A percentile compares a stretch with the other conserved stretches of the same genome.
Conservation (phyloP, 2,797 vertebrate genomes). For the Iguana delicatissima region DNA sequence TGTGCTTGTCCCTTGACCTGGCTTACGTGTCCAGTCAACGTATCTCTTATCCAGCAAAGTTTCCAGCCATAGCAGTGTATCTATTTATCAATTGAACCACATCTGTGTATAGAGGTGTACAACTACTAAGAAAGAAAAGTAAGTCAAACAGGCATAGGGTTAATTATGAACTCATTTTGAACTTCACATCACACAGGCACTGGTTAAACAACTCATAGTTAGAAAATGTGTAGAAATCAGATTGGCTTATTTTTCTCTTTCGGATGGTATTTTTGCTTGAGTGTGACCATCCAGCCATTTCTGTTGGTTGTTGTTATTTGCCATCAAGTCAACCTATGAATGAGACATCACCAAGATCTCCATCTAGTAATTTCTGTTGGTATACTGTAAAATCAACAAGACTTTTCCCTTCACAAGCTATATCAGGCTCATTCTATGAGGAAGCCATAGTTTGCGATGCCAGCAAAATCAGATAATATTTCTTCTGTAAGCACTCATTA, state of each 20-base stretch:
- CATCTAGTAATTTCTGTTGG: constrained; percentile 68
- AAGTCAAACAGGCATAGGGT: no score
- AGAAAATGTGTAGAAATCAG: constrained; percentile 40
- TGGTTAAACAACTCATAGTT: not conserved
- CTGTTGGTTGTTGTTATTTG: no score
- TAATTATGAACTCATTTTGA: no score
- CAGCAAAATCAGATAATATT: constrained; percentile 51
- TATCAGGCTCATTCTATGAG: constrained; percentile 60
- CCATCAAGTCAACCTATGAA: no score
- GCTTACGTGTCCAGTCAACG: no score
- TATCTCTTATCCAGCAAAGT: no score
- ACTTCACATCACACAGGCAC: constrained; percentile 20
- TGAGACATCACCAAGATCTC: no score
- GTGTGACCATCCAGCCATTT: constrained; percentile 56
- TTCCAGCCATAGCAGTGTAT: no score
- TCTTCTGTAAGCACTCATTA: constrained; percentile 58
- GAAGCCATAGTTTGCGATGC: constrained; percentile 67
- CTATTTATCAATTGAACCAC: no score
- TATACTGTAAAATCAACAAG: constrained; percentile 65
- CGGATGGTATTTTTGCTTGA: constrained; percentile 64
- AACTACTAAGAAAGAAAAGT: no score
- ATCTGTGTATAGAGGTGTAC: no score
- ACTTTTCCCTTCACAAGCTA: constrained; percentile 67
- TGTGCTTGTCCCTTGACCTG: no score
- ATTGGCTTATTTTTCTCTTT: constrained; percentile 39